phyloP scores from a whole-genome alignment of 2,113 vertebrate species.

The Cyanoderma ruficeps region DNA sequence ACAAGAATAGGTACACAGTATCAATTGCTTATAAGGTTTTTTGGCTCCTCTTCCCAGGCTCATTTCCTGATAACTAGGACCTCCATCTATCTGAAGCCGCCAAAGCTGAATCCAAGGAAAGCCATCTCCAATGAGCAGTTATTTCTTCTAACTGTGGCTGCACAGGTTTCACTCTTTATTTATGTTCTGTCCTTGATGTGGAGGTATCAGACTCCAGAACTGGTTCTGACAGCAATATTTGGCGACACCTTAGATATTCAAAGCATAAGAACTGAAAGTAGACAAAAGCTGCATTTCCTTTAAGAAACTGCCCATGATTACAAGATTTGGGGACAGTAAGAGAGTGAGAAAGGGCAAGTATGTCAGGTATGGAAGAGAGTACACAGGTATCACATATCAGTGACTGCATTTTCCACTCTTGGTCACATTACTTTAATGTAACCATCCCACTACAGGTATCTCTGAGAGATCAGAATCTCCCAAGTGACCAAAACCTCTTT shows the following conservation, averaged over 20 bases:
- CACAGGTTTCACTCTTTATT: background rate
- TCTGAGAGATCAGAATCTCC: background rate
- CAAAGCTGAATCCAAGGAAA: background rate
- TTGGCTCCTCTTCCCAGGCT: background rate
- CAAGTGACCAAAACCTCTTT: background rate
- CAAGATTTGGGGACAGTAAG: background rate
- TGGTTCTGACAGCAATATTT: background rate
- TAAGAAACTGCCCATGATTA: fast-evolving
- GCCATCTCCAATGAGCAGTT: background rate
- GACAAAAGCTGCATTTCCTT: background rate
- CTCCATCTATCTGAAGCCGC: background rate
- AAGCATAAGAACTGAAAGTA: background rate
- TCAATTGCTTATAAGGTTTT: background rate
- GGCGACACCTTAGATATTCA: background rate
- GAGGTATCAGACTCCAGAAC: background rate
- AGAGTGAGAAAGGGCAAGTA: background rate
- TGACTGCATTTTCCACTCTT: background rate
- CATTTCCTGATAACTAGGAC: background rate
- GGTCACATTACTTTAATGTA: background rate
- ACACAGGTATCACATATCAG: background rate
- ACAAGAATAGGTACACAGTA: background rate
- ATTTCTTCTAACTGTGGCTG: background rate
- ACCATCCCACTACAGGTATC: background rate
- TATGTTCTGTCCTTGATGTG: background rate
- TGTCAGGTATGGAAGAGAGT: background rate